These are phyloP conservation scores for Apeltes quadracus DNA, from an alignment of 2,113 vertebrate genomes.

Conservation along the genomic window DNA sequence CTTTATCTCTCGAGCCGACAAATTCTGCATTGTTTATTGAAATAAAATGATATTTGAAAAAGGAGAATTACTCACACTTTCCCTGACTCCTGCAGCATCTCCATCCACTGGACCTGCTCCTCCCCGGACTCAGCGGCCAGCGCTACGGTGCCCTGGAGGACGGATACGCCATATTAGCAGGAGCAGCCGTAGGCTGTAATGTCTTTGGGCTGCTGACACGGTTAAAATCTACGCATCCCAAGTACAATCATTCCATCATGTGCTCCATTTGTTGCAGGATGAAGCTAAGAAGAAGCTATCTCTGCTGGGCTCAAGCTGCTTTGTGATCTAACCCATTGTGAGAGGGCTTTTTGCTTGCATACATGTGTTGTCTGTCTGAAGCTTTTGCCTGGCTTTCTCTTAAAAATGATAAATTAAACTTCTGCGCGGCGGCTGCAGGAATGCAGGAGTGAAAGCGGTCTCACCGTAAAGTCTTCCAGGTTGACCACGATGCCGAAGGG, in stretches of 20 bases:
- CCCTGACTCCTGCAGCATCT: conserved; percentile 95
- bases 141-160: conserved; percentile 87
- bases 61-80: conserved; percentile 88
- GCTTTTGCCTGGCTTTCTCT: not conserved
- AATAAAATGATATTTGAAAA: not conserved
- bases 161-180: not conserved
- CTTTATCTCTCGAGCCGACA: no score
- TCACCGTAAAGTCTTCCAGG: conserved; percentile 94
- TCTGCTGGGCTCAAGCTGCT: not conserved
- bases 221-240: not conserved
- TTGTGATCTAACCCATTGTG: not conserved
- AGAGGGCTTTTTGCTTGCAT: not conserved
- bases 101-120: conserved; percentile 94
- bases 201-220: not conserved
- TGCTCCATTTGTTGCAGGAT: conserved; percentile 6
- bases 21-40: no score
- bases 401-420: not conserved
- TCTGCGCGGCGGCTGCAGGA: not conserved
- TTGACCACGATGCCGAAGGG: conserved; percentile 93
- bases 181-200: not conserved
- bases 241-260: not conserved
- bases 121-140: conserved; percentile 92
- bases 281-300: not conserved
- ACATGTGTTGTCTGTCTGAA: not conserved
- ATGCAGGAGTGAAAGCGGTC: conserved; percentile 26